Evolutionary conservation across 2,113 vertebrate species (phyloP), one percentile per base, ranked within the genome.

Genomic region (Austrofundulus limnaeus): DNA sequence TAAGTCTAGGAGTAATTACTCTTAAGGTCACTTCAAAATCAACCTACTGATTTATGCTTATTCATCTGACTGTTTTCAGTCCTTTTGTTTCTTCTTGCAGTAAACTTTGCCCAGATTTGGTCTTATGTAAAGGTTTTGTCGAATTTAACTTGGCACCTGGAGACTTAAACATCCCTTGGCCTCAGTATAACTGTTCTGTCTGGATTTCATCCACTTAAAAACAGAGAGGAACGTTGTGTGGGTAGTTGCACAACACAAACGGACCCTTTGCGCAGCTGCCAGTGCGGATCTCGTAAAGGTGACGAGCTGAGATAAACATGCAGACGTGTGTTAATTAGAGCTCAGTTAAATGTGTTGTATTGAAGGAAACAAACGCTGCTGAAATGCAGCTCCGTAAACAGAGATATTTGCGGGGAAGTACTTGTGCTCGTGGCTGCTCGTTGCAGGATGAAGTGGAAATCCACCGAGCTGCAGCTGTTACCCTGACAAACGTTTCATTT

Each of bases 111-210:
- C 61, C 75, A 69, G 57, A 72, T 74, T 84, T 70, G 47, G 23
- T 72, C 57, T 86, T 84, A 80, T 79, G 61, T 65, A 89, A 89
- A 72, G 51, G 62, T 85, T 66, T 72, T 77, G 78, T 69, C n/a
- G 77, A 82, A 70, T 85, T 74, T 88, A 72, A 69, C 72, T 48
- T 8, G 8, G 61, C 67, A 81, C 65, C 62, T 62, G 23, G 51
- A 66, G 72, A 72, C 54, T 81, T 42, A 80, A 88, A 85, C 68
- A 82, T 47, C 66, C 70, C 57, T 65, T 34, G 46, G 55, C 69
- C 61, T 70, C 37, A 58, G 54, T 82, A 64, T 81, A 82, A 69
- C 56, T 47, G 69, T 23, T 63, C 14, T 78, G 37, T 59, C 81
- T 88, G 82, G 81, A 89, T 38, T 1, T 0, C 14, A 24, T 89